These are phyloP conservation scores for Acanthochromis polyacanthus DNA, from an alignment of 2,113 vertebrate species.

Conservation along the genomic window DNA sequence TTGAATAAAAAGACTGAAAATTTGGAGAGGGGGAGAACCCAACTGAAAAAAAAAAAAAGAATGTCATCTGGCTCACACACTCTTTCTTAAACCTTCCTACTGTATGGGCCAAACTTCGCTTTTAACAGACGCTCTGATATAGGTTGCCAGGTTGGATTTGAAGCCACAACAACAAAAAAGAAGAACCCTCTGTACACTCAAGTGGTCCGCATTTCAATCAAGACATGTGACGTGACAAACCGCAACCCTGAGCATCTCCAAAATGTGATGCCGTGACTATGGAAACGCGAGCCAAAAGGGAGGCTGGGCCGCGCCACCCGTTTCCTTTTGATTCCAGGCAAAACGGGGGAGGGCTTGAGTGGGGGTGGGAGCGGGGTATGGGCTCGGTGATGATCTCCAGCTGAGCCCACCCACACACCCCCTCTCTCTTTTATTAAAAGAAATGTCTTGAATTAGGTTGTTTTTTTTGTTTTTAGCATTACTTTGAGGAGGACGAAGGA, in stretches of 20 bases:
- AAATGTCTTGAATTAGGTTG: constrained; percentile 53
- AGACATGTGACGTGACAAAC: constrained; percentile 62
- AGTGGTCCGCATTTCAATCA: constrained; percentile 69
- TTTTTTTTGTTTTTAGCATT: constrained; percentile 25
- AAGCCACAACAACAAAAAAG: constrained; percentile 43
- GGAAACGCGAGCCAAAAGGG: constrained; percentile 67
- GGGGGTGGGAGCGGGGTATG: neutral
- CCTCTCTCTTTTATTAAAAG: constrained; percentile 31
- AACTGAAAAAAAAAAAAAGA: constrained; percentile 19
- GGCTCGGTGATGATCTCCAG: constrained; percentile 42
- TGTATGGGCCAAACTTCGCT: constrained; percentile 51
- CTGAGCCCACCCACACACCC: neutral
- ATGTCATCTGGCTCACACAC: constrained; percentile 27
- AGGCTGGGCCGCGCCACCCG: constrained; percentile 29
- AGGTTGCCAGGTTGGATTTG: constrained; percentile 49
- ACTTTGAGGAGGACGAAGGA: constrained; percentile 38
- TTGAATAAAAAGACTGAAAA: constrained; percentile 51
- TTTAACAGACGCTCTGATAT: constrained; percentile 58
- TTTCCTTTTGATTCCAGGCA: constrained; percentile 65
- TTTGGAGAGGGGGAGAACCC: constrained; percentile 23
- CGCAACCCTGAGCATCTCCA: constrained; percentile 70
- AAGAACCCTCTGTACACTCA: constrained; percentile 67
- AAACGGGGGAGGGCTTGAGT: neutral
- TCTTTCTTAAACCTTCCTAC: constrained; percentile 30
- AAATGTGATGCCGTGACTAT: constrained; percentile 49